Evolutionary conservation across 2,113 vertebrate genomes (phyloP).

Genomic region (Chaenogobius annularis): DNA sequence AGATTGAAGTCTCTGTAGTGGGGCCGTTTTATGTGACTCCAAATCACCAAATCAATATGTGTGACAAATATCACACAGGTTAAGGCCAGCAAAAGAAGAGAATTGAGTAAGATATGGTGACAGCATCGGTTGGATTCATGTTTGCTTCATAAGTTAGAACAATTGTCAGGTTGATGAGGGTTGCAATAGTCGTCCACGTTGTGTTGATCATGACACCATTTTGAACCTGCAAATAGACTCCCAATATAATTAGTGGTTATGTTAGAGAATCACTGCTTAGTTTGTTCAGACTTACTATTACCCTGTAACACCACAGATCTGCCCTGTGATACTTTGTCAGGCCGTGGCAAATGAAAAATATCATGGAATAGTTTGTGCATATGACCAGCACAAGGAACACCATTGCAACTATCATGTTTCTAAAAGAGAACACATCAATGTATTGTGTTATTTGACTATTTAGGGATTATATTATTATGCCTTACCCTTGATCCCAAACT

Average conservation of each 20-base stretch:
- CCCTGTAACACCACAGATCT: conserved; percentile 81
- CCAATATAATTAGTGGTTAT: not conserved
- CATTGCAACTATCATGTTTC: conserved; percentile 64
- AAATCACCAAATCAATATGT: conserved; percentile 63
- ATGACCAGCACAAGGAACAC: conserved; percentile 77
- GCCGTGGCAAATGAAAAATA: conserved; percentile 76
- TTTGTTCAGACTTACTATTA: conserved; percentile 66
- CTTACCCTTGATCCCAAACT: conserved; percentile 77
- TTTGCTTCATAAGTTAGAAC: conserved; percentile 76
- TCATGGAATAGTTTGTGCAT: conserved; percentile 69
- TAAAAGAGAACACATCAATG: conserved; percentile 1
- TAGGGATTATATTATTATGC: not conserved
- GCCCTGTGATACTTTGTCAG: conserved; percentile 73
- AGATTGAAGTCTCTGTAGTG: conserved; percentile 38
- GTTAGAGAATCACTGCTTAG: not conserved
- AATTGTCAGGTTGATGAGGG: conserved; percentile 81
- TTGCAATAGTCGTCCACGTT: conserved; percentile 83
- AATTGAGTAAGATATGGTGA: conserved; percentile 75
- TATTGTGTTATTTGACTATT: not conserved
- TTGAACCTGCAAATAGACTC: conserved; percentile 75
- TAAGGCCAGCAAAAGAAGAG: conserved; percentile 64
- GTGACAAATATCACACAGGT: conserved; percentile 50
- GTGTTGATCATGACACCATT: conserved; percentile 82
- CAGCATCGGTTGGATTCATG: conserved; percentile 55
- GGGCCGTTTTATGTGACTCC: conserved; percentile 68